Evolutionary conservation across 2,888 invertebrate species (phyloP), one percentile per base, ranked within the genome.

Genomic region (Protophormia terraenovae): DNA sequence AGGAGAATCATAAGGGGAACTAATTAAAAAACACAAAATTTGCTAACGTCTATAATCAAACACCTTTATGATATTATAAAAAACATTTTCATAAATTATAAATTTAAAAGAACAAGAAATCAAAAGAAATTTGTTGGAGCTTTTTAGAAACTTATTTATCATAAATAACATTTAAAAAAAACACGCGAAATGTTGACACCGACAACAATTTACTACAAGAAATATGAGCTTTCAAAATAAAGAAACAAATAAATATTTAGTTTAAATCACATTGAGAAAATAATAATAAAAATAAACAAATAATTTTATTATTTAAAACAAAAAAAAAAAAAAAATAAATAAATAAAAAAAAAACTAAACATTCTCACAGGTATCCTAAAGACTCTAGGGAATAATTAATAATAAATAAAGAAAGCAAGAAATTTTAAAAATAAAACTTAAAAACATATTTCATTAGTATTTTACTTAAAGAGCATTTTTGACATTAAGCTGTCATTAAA

Each of bases 21-120:
- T n/a, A n/a, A n/a, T n/a, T 3, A 14, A 16, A 47, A 32, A 8
- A 14, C 14, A 35, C 5, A 35, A 22, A 67, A 77, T 67, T 45
- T 47, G 35, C 55, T 67, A 14, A 24, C 45, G 16, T 47, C 2
- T 27, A 47, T 27, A 76, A 72, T 55, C 64, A 32, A 71, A 83
- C 86, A 87, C 86, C 86, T 87, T 87, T 87, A 86, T 80, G 81
- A 55, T 78, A 53, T 84, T 79, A 79, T 84, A 86, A 86, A 86
- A 78, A 69, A 55, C 47, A 83, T 87, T 77, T 79, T 38, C 86
- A 86, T 86, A 83, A 84, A 85, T 86, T 80, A 32, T 29, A 64
- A 75, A 64, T 38, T 10, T 6, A n/a, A 32, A 72, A 38, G 7
- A 71, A 69, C 1, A 16, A 72, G 41, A 32, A 55, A 64, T 45